Conservation (phyloP, 2,888 invertebrate genomes). For the Achlya flavicornis region DNA sequence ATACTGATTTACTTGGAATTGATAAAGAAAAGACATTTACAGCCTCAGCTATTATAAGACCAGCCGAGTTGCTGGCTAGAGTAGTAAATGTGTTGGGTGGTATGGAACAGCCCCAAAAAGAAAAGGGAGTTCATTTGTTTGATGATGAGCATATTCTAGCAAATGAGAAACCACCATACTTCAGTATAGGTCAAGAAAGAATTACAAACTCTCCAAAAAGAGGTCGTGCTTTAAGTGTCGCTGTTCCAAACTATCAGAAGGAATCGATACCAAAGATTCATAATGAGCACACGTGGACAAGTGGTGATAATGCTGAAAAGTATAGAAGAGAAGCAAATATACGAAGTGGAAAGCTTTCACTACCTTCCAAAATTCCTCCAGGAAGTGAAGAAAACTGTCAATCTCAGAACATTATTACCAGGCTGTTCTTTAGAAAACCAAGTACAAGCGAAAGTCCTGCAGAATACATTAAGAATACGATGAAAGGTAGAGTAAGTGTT, state of each 20-base stretch:
- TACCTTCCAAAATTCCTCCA: slow-evolving; percentile 55
- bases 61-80: slow-evolving; percentile 89
- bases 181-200: slow-evolving; percentile 81
- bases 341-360: slow-evolving; percentile 71
- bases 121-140: slow-evolving; percentile 87
- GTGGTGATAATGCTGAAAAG: slow-evolving; percentile 85
- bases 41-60: slow-evolving; percentile 88
- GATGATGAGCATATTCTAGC: slow-evolving; percentile 89
- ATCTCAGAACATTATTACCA: slow-evolving; percentile 62
- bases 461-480: slow-evolving; percentile 66
- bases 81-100: slow-evolving; percentile 91
- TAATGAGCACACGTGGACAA: slow-evolving; percentile 88
- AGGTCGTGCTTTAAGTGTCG: slow-evolving; percentile 86
- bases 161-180: slow-evolving; percentile 84
- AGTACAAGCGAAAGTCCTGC: slow-evolving; percentile 65
- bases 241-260: slow-evolving; percentile 74
- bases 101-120: slow-evolving; percentile 75
- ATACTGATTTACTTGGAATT: slow-evolving; percentile 90
- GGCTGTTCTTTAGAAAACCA: slow-evolving; percentile 61
- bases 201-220: slow-evolving; percentile 70
- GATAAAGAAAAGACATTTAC: slow-evolving; percentile 91
- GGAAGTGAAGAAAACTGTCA: slow-evolving; percentile 39
- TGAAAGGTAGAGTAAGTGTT: slow-evolving; percentile 60
- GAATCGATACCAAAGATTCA: slow-evolving; percentile 69
- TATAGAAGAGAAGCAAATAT: slow-evolving; percentile 80